Base-by-base conservation (phyloP, 2,113 vertebrate species). In the Etheostoma spectabile region DNA sequence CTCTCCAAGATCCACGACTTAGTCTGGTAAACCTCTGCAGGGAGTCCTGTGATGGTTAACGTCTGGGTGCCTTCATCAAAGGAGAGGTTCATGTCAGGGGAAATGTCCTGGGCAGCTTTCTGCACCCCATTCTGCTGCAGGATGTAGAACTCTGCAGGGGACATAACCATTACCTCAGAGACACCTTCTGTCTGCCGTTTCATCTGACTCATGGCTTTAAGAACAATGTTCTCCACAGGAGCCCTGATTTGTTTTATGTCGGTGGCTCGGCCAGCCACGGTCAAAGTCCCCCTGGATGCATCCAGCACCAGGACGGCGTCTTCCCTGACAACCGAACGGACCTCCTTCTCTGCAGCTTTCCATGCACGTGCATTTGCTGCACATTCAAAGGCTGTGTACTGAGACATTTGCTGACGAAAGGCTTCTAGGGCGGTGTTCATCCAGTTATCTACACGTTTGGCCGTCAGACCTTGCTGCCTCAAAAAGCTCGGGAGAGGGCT, bases 1-100 rank as follows among this genome's bases (percentile, higher is more conserved):
- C 15, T 94, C 76, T 96, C 95, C 16, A 94, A 82, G 71, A 99
- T 88, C 69, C 95, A 93, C 38, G 88, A 69, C 85, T 97, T 97
- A 0, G 92, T 68, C 85, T 89, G 75, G 65, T 74, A 93, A 14
- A 97, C 90, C 27, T 98, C 96, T 1, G 18, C 18, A 11, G 27
- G 0, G 5, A 96, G 84, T 48, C 97, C 98, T 57, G 81, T 86
- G 0, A 99, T 64, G 33, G 27, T 71, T 48, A 99, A 18, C 5
- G 57, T 66, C 24, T 92, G 86, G 60, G 63, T 21, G 14, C 22
- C 24, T n/a, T 70, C 6, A 49, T 95, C 51, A 3, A 96, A 97
- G 4, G n/a, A 70, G 1, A 96, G 45, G 13, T 84, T 91, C 56
- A 97, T 27, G 3, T 94, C 84, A 0, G 95, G 92, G 22, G 83